Conservation (phyloP, 53 echinoderm and acorn worm genomes). For the Pentamera pediparva region DNA sequence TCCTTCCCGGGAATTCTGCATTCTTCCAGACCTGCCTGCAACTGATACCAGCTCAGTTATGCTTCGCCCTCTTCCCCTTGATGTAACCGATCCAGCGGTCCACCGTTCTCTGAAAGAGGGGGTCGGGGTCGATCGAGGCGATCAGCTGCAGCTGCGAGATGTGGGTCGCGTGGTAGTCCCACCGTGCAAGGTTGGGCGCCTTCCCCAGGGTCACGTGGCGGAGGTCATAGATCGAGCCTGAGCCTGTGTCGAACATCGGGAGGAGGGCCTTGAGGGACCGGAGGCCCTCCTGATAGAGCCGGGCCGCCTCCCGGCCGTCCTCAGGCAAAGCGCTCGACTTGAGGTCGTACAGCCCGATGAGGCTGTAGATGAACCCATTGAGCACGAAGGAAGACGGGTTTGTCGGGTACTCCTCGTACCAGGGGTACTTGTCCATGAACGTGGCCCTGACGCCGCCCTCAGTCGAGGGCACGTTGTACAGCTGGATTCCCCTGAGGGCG, state of each 20-base stretch:
- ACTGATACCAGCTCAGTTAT: conserved; percentile 41
- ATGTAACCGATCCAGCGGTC: conserved; percentile 93
- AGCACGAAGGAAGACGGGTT: conserved; percentile 85
- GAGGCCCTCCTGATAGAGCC: conserved; percentile 79
- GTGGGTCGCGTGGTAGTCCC: conserved; percentile 99
- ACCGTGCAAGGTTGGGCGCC: conserved; percentile 92
- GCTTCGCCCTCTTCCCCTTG: conserved; percentile 86
- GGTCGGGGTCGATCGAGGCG: conserved; percentile 74
- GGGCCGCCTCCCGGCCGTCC: conserved; percentile 76
- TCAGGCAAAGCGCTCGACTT: conserved; percentile 57
- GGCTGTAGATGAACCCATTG: conserved; percentile 95
- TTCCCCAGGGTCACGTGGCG: conserved; percentile 78
- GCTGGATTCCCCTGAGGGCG: conserved; percentile 70
- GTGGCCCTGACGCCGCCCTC: conserved; percentile 84
- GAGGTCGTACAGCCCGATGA: conserved; percentile 89
- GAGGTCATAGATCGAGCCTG: conserved; percentile 92
- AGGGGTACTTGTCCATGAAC: conserved; percentile 86
- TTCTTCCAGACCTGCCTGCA: too few relatives aligned
- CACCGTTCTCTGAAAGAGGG: conserved; percentile 71
- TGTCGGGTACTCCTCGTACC: conserved; percentile 99
- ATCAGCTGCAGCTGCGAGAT: conserved; percentile 84
- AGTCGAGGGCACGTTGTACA: conserved; percentile 58
- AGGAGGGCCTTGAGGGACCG: conserved; percentile 76
- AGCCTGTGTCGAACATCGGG: conserved; percentile 77
- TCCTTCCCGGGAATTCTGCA: too few relatives aligned